Evolutionary conservation across 2,113 vertebrate genomes (phyloP).

Genomic region (Mohoua ochrocephala): DNA sequence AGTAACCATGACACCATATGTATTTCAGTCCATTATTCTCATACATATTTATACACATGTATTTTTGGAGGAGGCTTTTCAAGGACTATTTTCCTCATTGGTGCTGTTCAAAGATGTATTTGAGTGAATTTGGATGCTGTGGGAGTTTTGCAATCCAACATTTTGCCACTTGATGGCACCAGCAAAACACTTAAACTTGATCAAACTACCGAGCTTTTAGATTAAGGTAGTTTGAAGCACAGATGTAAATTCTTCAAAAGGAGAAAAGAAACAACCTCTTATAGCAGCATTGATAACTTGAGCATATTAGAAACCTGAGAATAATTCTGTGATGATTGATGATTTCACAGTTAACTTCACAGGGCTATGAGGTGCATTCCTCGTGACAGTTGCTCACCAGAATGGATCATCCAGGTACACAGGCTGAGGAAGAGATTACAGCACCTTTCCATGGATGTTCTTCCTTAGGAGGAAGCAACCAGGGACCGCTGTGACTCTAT

Average conservation of each 20-base stretch:
- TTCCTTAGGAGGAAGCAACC: not conserved
- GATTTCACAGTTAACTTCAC: not conserved
- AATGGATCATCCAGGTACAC: not conserved
- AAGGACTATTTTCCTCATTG: not conserved
- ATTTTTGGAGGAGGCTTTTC: not conserved
- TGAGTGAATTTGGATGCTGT: not conserved
- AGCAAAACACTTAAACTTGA: not conserved
- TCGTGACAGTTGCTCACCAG: rapidly evolving
- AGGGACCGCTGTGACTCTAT: not conserved
- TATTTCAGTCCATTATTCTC: not conserved
- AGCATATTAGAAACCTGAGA: not conserved
- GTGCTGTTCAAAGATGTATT: not conserved
- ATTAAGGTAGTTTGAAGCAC: not conserved
- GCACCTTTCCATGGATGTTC: not conserved
- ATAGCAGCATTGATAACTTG: not conserved
- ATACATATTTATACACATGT: not conserved
- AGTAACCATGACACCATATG: not conserved
- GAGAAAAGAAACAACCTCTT: not conserved
- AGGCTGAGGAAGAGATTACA: not conserved
- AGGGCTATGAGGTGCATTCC: not conserved
- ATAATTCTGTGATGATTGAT: not conserved
- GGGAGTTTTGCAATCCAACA: not conserved
- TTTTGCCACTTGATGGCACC: conserved; percentile 68
- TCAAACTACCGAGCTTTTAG: not conserved
- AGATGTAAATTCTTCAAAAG: not conserved